Conservation (phyloP, 2,113 vertebrate genomes). For the Mastomys coucha region DNA sequence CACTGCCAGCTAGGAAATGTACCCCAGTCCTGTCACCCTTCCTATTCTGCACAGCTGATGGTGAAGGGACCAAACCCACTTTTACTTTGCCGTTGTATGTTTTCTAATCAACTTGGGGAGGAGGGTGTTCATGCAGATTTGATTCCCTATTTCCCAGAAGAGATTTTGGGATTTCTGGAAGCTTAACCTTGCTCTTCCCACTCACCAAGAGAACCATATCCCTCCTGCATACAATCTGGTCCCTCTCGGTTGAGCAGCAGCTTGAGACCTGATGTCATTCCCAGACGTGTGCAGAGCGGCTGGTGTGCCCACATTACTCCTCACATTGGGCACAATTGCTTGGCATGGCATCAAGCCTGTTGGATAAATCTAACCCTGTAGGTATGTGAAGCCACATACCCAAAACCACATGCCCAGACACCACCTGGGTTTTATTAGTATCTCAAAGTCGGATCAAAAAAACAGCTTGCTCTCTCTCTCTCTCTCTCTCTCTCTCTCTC, state of each 20-base stretch:
- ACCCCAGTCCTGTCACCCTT: not conserved
- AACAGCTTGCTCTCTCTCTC: not conserved
- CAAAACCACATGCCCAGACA: not conserved
- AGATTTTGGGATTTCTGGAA: not conserved
- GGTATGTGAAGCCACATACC: not conserved
- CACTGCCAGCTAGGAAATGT: not conserved
- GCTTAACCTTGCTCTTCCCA: slow-evolving; percentile 26
- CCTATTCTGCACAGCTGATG: slow-evolving; percentile 1
- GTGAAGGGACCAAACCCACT: not conserved
- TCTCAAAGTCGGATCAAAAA: slow-evolving; percentile 37
- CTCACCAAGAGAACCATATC: slow-evolving; percentile 3
- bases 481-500: not conserved
- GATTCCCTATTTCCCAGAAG: slow-evolving; percentile 39
- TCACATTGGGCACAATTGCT: slow-evolving; percentile 32
- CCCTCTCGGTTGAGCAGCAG: slow-evolving; percentile 39
- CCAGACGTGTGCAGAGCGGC: slow-evolving; percentile 5
- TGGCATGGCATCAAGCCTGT: slow-evolving; percentile 69
- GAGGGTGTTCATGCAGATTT: not conserved
- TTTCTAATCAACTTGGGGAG: not conserved
- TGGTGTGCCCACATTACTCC: slow-evolving; percentile 40
- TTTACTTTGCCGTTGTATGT: not conserved
- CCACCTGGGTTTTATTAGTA: slow-evolving; percentile 13
- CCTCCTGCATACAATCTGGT: slow-evolving; percentile 37
- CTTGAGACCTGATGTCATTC: slow-evolving; percentile 56
- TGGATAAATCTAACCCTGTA: slow-evolving; percentile 61